Conservation (phyloP, 2,888 invertebrate species). For the Neoitamus cyanurus region DNA sequence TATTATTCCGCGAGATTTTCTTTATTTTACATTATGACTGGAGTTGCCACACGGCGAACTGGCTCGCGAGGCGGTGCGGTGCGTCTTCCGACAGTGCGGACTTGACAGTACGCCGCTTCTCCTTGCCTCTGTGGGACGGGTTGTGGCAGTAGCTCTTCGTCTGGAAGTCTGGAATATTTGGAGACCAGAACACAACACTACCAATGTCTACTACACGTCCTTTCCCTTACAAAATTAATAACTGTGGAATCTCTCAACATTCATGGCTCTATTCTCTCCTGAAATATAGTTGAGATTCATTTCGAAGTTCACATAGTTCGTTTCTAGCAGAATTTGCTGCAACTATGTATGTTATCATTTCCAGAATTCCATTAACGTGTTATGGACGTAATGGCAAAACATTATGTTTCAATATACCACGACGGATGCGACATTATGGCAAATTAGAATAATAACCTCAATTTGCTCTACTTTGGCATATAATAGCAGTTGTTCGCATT, state of each 20-base stretch:
- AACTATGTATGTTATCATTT: neutral
- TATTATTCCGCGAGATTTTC: slow-evolving; percentile 44
- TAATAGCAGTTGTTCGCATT: neutral
- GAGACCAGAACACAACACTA: neutral
- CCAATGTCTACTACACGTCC: neutral
- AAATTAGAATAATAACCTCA: neutral
- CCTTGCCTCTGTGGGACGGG: neutral
- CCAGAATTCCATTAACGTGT: neutral
- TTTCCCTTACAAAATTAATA: neutral
- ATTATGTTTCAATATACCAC: neutral
- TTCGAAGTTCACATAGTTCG: neutral
- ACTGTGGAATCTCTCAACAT: neutral
- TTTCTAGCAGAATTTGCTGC: neutral
- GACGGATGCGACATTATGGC: neutral
- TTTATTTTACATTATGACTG: slow-evolving; percentile 43
- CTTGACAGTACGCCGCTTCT: neutral
- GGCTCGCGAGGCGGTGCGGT: neutral
- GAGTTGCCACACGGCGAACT: slow-evolving; percentile 33
- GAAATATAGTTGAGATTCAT: neutral
- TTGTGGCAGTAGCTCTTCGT: neutral
- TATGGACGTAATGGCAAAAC: neutral
- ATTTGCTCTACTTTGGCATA: neutral
- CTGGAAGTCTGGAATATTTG: neutral
- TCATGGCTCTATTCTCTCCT: neutral
- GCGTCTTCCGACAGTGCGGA: neutral